These are phyloP conservation scores for Holcopasites calliopsidis DNA, from an alignment of 1,140 invertebrate genomes.

Conservation along the genomic window DNA sequence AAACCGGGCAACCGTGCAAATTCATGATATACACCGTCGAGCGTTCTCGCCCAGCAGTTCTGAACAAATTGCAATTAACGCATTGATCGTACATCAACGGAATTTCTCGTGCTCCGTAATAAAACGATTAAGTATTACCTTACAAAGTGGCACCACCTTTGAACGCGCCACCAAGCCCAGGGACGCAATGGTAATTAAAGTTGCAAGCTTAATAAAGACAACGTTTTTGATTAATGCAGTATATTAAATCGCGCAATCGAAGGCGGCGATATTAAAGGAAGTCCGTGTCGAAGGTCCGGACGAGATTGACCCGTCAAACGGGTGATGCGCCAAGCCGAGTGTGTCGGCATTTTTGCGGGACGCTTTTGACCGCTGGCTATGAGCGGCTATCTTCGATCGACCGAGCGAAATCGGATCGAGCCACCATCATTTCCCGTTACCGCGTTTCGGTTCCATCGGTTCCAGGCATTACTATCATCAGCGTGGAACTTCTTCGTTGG, in stretches of 20 bases:
- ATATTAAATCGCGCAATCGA: slow-evolving; percentile 32
- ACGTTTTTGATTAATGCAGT: slow-evolving; percentile 36
- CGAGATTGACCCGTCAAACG: slow-evolving; percentile 49
- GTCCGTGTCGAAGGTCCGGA: not conserved
- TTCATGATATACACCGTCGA: not conserved
- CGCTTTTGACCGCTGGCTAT: slow-evolving; percentile 33
- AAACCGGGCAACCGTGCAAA: not conserved
- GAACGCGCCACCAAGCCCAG: not conserved
- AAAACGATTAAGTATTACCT: not conserved
- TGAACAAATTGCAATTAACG: not conserved
- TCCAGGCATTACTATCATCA: slow-evolving; percentile 58
- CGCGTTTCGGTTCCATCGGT: slow-evolving; percentile 22
- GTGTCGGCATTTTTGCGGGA: slow-evolving; percentile 47
- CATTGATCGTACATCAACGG: not conserved
- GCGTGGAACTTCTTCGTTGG: slow-evolving; percentile 11
- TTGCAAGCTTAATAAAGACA: slow-evolving; percentile 26
- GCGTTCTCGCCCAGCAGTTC: not conserved
- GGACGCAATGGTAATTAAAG: slow-evolving; percentile 32
- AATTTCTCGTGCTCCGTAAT: not conserved
- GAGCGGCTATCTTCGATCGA: slow-evolving; percentile 31
- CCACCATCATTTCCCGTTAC: slow-evolving; percentile 52
- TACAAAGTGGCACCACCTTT: not conserved
- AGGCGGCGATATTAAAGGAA: slow-evolving; percentile 16
- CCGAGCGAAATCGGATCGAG: slow-evolving; percentile 45
- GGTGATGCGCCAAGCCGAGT: slow-evolving; percentile 1